Percentiles rank a stretch among this genome's conserved stretches.
These are phyloP conservation scores for Hylia prasina DNA, from an alignment of 2,113 vertebrate genomes.

Conservation along the genomic window DNA sequence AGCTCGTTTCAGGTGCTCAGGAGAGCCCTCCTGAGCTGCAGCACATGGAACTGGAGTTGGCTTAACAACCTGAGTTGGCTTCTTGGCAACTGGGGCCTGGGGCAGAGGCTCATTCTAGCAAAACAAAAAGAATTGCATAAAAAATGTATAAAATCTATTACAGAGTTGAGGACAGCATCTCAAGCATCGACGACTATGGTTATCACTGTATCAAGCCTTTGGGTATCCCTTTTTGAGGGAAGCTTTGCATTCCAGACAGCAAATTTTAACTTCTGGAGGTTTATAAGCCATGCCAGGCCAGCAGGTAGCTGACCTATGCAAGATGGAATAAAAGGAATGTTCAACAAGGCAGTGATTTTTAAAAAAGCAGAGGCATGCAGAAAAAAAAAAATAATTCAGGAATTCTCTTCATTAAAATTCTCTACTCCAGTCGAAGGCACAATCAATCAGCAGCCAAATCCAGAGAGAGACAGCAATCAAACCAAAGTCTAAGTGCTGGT, in stretches of 20 bases:
- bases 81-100: conserved; percentile 70
- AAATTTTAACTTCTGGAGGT: neutral
- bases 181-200: neutral
- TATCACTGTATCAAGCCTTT: neutral
- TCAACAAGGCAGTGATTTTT: neutral
- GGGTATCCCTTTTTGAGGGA: neutral
- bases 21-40: conserved; percentile 15
- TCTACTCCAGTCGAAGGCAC: neutral
- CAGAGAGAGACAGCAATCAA: neutral
- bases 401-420: neutral
- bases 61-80: conserved; percentile 59
- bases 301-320: neutral
- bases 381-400: neutral
- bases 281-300: neutral
- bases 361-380: neutral
- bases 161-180: neutral
- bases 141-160: neutral
- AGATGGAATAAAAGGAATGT: neutral
- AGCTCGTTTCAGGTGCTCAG: neutral
- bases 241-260: neutral
- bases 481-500: neutral
- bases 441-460: neutral
- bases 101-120: conserved; percentile 60
- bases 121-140: neutral
- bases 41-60: conserved; percentile 40